phyloP scores from a whole-genome alignment of 2,113 vertebrate species.

The Mystacornis crossleyi region DNA sequence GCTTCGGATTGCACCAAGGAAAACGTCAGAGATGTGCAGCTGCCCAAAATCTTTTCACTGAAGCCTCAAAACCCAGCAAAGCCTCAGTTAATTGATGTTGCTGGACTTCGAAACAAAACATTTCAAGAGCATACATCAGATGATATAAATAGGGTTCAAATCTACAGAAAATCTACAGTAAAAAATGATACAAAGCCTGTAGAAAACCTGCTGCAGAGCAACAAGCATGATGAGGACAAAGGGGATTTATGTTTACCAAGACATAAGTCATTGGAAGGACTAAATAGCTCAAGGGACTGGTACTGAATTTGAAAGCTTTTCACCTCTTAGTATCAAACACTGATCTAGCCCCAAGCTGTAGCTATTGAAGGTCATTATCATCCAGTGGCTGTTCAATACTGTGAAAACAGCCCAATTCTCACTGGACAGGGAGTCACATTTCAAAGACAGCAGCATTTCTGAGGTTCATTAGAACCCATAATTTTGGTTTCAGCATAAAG shows the following conservation, averaged over 20 bases:
- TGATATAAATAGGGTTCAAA: neutral
- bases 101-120: neutral
- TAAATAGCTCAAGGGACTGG: slow-evolving; percentile 51
- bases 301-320: slow-evolving; percentile 59
- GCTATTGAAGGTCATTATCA: slow-evolving; percentile 63
- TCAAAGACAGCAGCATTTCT: slow-evolving; percentile 53
- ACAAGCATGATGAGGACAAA: slow-evolving; percentile 21
- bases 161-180: neutral
- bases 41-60: neutral
- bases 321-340: slow-evolving; percentile 58
- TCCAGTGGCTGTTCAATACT: slow-evolving; percentile 45
- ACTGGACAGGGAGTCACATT: slow-evolving; percentile 47
- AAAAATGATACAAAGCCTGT: neutral
- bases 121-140: neutral
- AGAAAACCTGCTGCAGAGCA: neutral
- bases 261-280: slow-evolving; percentile 47
- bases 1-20: neutral
- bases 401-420: slow-evolving; percentile 45
- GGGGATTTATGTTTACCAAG: slow-evolving; percentile 46
- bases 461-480: slow-evolving; percentile 53
- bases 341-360: slow-evolving; percentile 57
- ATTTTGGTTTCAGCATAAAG: slow-evolving; percentile 44
- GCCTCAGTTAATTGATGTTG: neutral
- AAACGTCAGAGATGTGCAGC: neutral
- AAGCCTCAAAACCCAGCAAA: neutral